phyloP scores from a whole-genome alignment of 2,797 vertebrate genomes.

The Steatocranus sp. region DNA sequence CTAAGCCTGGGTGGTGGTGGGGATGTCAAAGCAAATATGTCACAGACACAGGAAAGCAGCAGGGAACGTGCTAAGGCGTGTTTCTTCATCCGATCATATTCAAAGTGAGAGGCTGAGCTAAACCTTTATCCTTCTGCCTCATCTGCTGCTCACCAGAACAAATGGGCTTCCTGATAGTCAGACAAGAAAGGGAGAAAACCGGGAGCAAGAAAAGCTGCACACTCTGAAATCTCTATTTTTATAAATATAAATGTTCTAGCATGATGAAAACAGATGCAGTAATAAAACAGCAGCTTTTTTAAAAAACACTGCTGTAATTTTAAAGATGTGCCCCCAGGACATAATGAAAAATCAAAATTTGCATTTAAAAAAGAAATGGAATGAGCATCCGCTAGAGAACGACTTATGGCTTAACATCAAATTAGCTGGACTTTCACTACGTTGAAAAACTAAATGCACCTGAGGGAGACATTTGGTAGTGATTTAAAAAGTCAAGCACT shows the following conservation, averaged over 20 bases:
- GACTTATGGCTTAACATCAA: neutral
- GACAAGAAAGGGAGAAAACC: neutral
- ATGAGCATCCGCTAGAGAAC: neutral
- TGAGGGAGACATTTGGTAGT: neutral
- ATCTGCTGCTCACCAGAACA: slow-evolving; percentile 2
- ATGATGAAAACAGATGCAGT: neutral
- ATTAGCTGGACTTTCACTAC: neutral
- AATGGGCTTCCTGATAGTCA: neutral
- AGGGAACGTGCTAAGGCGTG: slow-evolving; percentile 13
- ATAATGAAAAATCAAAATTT: neutral
- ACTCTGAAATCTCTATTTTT: neutral
- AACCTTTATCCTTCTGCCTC: slow-evolving; percentile 23
- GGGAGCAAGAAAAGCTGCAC: neutral
- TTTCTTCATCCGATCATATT: slow-evolving; percentile 13
- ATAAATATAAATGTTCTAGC: neutral
- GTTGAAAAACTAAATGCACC: neutral
- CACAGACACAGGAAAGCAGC: slow-evolving; percentile 41
- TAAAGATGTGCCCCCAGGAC: neutral
- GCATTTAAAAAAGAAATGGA: neutral
- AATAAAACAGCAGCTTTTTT: neutral
- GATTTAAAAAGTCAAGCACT: neutral
- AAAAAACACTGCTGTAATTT: neutral
- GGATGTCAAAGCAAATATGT: slow-evolving; percentile 65
- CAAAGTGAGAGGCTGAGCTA: neutral
- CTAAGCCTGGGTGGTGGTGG: slow-evolving; percentile 13